A percentile compares a stretch with the other conserved stretches of the same genome.
phyloP scores from a whole-genome alignment of 1,140 invertebrate species.

The Whitmania pigra region DNA sequence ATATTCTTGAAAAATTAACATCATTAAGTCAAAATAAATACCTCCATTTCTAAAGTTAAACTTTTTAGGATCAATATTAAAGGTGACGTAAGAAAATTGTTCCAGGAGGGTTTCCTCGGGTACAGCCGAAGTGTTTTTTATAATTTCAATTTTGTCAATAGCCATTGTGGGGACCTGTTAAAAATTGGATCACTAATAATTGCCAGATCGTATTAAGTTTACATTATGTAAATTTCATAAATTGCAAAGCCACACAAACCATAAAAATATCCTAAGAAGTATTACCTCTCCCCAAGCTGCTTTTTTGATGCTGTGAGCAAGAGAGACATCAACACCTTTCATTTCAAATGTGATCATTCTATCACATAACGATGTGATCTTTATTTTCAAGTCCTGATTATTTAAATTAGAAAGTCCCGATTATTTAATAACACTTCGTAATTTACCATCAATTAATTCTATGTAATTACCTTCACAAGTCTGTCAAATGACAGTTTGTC shows the following conservation, averaged over 20 bases:
- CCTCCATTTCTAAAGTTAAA: slow-evolving; percentile 68
- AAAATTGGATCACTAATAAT: not conserved
- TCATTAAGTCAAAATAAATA: slow-evolving; percentile 20
- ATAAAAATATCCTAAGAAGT: not conserved
- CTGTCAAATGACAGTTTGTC: no score
- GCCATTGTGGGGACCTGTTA: slow-evolving; percentile 79
- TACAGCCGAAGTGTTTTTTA: slow-evolving; percentile 90
- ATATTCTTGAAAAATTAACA: not conserved
- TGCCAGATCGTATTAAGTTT: not conserved
- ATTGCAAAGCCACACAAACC: not conserved
- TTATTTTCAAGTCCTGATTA: not conserved
- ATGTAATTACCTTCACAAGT: no score
- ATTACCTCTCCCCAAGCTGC: not conserved
- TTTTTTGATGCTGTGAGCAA: not conserved
- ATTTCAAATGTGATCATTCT: not conserved
- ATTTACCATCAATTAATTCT: not conserved
- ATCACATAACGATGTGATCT: not conserved
- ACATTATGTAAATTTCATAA: not conserved
- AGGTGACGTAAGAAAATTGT: slow-evolving; percentile 77
- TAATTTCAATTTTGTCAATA: slow-evolving; percentile 86
- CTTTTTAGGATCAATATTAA: slow-evolving; percentile 80
- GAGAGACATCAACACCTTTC: not conserved
- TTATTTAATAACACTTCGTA: not conserved
- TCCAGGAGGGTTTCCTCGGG: slow-evolving; percentile 95
- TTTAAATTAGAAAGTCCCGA: no score